A percentile compares a stretch with the other conserved stretches of the same genome.
These are phyloP conservation scores for Gracilinanus agilis DNA, from an alignment of 2,113 vertebrate genomes.

Conservation along the genomic window DNA sequence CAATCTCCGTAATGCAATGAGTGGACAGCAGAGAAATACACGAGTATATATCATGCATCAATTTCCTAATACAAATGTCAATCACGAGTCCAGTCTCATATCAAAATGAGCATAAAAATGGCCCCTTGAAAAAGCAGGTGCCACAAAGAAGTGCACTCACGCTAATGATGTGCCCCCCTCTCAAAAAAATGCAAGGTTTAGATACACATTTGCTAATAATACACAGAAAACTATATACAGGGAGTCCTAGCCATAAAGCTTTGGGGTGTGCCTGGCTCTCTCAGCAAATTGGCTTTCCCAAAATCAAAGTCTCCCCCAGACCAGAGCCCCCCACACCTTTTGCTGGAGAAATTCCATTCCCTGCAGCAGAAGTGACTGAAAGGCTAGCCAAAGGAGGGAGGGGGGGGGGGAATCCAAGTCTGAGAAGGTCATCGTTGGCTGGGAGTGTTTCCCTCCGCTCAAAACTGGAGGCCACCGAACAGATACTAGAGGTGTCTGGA, in stretches of 20 bases:
- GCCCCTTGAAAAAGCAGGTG: conserved; percentile 81
- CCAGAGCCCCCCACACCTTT: not conserved
- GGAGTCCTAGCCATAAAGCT: conserved; percentile 71
- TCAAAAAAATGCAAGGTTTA: conserved; percentile 77
- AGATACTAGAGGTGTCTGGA: not conserved
- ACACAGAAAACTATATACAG: conserved; percentile 74
- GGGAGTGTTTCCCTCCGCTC: not conserved
- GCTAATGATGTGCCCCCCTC: conserved; percentile 57
- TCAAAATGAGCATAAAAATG: conserved; percentile 84
- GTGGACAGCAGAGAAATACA: conserved; percentile 62
- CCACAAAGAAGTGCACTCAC: conserved; percentile 73
- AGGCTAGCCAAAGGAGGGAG: not conserved
- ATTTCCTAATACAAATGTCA: conserved; percentile 78
- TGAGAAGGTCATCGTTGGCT: not conserved
- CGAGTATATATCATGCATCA: conserved; percentile 68
- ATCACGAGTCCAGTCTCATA: conserved; percentile 74
- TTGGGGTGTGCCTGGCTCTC: conserved; percentile 46
- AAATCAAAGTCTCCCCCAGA: conserved; percentile 46
- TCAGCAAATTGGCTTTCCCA: conserved; percentile 63
- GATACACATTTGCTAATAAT: conserved; percentile 64
- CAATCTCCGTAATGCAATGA: conserved; percentile 65
- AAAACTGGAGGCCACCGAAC: not conserved
- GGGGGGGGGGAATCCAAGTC: not conserved
- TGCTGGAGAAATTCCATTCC: not conserved
- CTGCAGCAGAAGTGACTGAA: not conserved